Evolutionary conservation across 2,888 invertebrate species (phyloP), one percentile per base, ranked within the genome.

Genomic region (Disparrhopalites patrizii): DNA sequence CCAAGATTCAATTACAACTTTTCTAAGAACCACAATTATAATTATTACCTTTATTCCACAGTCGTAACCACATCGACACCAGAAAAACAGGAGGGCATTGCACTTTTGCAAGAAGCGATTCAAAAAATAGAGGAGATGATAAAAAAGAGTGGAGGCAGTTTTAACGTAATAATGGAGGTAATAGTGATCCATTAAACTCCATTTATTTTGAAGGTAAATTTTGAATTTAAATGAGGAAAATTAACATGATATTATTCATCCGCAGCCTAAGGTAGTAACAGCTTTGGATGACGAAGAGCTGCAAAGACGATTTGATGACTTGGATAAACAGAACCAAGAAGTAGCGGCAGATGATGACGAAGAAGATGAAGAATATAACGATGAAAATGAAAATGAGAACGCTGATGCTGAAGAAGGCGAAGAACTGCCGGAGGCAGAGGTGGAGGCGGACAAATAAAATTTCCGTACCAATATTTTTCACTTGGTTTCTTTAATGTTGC

Each of bases 31-130:
- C 5, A 8, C 3, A 47, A 62, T 43, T 50, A 54, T 13, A 61
- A 33, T 36, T 63, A 25, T 8, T 28, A 54, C 18, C 10, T 30
- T 47, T 52, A 27, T 78, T 79, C 18, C 3, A 3, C 77, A 88
- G 97, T 99, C 67, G 94, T 99, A 87, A 99, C 98, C 18, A 97
- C 98, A 51, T 93, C 96, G 30, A 99, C 99, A 0, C 91, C 98
- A 28, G 99, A 99, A 79, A 91, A 95, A 78, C 85, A 88, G 55
- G 95, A 96, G 76, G 98, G 98, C 1, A 82, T 99, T 52, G 90
- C 90, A 80, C 89, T 91, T 5, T 81, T 99, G 57, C 90, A 92
- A 77, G 87, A 88, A 73, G 96, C 96, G 18, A 91, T 98, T 68
- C 90, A 90, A 71, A 87, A 87, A 76, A 94, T 99, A 69, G 85